Evolutionary conservation across 2,113 vertebrate species (phyloP), one percentile per base, ranked within the genome.

Genomic region (Rhinichthys klamathensis): DNA sequence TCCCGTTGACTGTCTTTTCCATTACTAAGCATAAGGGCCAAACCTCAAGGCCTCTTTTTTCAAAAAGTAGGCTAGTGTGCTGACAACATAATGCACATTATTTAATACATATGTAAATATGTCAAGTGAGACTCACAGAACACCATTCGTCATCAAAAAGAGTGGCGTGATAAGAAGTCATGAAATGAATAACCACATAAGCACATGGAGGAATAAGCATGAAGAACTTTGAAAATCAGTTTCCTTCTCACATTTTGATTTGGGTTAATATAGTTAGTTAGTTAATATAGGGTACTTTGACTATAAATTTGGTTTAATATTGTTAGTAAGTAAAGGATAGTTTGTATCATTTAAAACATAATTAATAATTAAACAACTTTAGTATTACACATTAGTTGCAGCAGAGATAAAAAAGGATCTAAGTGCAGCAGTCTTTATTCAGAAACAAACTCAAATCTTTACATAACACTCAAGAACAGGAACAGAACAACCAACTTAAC

Each of bases 1-100:
- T 87, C 84, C 87, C 91, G 91, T 93, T 18, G 23, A 73, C 21
- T 93, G 92, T 90, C 80, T 89, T 49, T 69, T 8, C n/a, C 46
- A 60, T 69, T 54, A 25, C 79, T 73, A 84, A 46, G 49, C 77
- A 69, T 63, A 44, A 56, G 56, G 38, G 44, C n/a, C 32, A 76
- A 82, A 84, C 83, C 77, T 84, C 86, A 76, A 16, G 60, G 18
- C 77, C 46, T 46, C 23, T 9, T 69, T 27, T 58, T 51, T 44
- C 32, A 75, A 78, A 65, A 87, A 87, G 25, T 87, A 80, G 82
- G 77, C 46, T 77, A 87, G 21, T 7, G 8, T 10, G 38, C 27
- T 21, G n/a, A 76, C 11, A 25, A 81, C 30, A 54, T 44, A 65
- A 84, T 25, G 74, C 61, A n/a, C 11, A 54, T 81, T 18, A 80